phyloP scores from a whole-genome alignment of 2,888 invertebrate genomes.

The Rotaria macrura region DNA sequence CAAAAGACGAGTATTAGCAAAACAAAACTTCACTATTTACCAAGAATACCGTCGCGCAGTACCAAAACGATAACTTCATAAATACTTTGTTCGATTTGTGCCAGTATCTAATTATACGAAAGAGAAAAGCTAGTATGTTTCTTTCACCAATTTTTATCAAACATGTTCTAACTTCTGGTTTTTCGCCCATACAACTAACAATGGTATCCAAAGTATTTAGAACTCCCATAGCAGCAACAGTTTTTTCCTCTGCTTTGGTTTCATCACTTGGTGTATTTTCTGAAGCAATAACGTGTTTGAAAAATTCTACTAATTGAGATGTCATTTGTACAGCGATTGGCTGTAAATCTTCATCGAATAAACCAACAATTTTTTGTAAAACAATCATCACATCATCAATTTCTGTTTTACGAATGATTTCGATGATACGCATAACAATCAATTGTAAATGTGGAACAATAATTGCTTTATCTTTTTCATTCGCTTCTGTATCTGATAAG shows the following conservation, averaged over 20 bases:
- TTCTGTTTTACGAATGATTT: conserved; percentile 84
- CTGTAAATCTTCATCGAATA: conserved; percentile 73
- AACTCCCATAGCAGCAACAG: conserved; percentile 89
- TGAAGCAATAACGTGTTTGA: conserved; percentile 1
- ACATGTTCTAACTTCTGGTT: conserved; percentile 42
- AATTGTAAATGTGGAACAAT: conserved; percentile 26
- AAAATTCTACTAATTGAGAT: conserved; percentile 60
- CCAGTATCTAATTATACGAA: not conserved
- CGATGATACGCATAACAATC: conserved; percentile 31
- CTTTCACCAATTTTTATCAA: not conserved
- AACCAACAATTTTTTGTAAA: conserved; percentile 74
- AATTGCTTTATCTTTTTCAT: conserved; percentile 38
- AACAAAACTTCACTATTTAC: conserved; percentile 51
- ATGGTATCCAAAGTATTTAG: conserved; percentile 89
- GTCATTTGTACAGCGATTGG: conserved; percentile 89
- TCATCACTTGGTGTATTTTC: conserved; percentile 39
- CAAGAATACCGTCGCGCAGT: conserved; percentile 55
- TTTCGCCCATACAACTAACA: conserved; percentile 73
- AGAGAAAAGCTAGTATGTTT: not conserved
- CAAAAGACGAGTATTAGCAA: too few relatives aligned
- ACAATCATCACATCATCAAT: conserved; percentile 92
- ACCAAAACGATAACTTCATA: not conserved
- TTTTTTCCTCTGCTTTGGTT: conserved; percentile 68
- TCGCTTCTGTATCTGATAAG: conserved; percentile 65
- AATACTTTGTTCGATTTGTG: not conserved